Evolutionary conservation across 1,140 invertebrate genomes (phyloP).

Genomic region (Battus philenor): DNA sequence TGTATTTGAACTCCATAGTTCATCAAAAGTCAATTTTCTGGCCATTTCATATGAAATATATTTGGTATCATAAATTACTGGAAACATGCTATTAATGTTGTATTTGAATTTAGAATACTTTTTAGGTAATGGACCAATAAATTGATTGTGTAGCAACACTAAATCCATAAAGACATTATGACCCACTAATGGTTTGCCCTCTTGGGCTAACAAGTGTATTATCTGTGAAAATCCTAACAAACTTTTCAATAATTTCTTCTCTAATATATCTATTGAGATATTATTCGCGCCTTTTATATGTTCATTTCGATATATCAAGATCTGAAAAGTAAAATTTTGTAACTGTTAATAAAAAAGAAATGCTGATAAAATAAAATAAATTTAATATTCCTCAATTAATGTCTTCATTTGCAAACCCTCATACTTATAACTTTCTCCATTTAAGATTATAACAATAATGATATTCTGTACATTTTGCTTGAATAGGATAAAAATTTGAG

Average conservation of each 20-base stretch:
- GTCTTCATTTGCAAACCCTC: no score
- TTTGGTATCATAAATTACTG: slow-evolving; percentile 85
- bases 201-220: slow-evolving; percentile 76
- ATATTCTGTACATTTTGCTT: no score
- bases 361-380: slow-evolving; percentile 2
- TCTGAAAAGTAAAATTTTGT: no score
- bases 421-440: no score
- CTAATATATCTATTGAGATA: slow-evolving; percentile 48
- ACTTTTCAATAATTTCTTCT: slow-evolving; percentile 72
- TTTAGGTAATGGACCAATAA: slow-evolving; percentile 82
- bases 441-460: slow-evolving; percentile 8
- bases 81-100: slow-evolving; percentile 80
- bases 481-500: neutral
- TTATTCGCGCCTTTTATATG: slow-evolving; percentile 52
- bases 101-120: slow-evolving; percentile 81
- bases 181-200: slow-evolving; percentile 83
- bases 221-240: slow-evolving; percentile 82
- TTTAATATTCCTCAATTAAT: neutral
- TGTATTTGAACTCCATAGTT: slow-evolving; percentile 70
- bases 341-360: no score
- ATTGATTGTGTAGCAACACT: slow-evolving; percentile 83
- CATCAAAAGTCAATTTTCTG: slow-evolving; percentile 62
- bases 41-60: slow-evolving; percentile 78
- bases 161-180: slow-evolving; percentile 86
- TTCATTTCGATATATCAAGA: slow-evolving; percentile 70